Evolutionary conservation across 2,888 invertebrate genomes (phyloP).

Genomic region (Drosophila prostipennis): DNA sequence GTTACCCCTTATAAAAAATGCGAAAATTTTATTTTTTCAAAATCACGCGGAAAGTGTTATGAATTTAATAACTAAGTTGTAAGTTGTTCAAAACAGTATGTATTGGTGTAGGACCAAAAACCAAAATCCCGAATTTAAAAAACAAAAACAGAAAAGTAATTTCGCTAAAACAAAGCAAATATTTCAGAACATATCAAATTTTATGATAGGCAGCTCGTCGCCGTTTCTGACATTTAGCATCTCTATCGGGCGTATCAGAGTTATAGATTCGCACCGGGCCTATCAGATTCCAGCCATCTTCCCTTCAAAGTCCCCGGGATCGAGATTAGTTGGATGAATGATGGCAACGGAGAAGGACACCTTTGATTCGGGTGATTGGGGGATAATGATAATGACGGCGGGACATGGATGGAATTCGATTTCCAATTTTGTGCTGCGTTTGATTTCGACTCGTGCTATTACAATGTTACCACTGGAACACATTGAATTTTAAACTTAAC

Average conservation of each 20-base stretch:
- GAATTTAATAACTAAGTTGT: too few relatives aligned
- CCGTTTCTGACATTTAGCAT: not conserved
- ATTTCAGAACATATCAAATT: too few relatives aligned
- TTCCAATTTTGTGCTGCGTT: conserved; percentile 9
- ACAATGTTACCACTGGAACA: not conserved
- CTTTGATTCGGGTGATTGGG: conserved; percentile 22
- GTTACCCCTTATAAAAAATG: too few relatives aligned
- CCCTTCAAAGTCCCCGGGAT: conserved; percentile 7
- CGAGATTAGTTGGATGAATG: conserved; percentile 43
- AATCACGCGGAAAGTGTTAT: too few relatives aligned
- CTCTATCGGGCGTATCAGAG: not conserved
- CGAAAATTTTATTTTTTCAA: too few relatives aligned
- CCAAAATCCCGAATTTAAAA: too few relatives aligned
- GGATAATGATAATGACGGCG: conserved; percentile 7
- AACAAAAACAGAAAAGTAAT: too few relatives aligned
- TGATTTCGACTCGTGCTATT: not conserved
- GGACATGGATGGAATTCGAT: conserved; percentile 9
- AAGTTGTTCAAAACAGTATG: too few relatives aligned
- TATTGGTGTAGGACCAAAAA: too few relatives aligned
- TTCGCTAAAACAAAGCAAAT: too few relatives aligned
- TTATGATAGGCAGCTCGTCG: not conserved
- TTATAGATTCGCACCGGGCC: conserved; percentile 5
- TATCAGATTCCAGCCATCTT: conserved; percentile 4
- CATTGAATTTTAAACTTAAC: too few relatives aligned
- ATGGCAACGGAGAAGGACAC: conserved; percentile 27